A percentile compares a stretch with the other conserved stretches of the same genome.
Conservation (phyloP, 2,113 vertebrate species). For the Periophthalmus modestus region DNA sequence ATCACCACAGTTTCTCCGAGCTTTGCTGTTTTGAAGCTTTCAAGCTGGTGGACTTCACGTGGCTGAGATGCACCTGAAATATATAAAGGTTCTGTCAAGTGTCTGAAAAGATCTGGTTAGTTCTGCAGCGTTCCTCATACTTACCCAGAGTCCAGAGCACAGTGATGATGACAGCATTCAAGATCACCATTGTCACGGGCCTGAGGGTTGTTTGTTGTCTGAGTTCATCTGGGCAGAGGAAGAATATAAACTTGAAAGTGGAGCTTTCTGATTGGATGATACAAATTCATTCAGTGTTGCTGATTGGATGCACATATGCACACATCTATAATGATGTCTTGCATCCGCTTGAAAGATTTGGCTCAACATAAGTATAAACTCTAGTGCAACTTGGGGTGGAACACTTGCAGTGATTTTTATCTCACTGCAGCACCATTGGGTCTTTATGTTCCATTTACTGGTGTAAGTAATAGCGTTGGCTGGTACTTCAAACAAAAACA, state of each 20-base stretch:
- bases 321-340: no score
- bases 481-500: no score
- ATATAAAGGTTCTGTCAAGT: not conserved
- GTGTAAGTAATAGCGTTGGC: no score
- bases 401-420: no score
- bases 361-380: no score
- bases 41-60: not conserved
- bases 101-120: not conserved
- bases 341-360: no score
- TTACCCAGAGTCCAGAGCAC: conserved; percentile 5
- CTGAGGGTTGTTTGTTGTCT: not conserved
- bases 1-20: not conserved
- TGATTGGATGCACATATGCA: not conserved
- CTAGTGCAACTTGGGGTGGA: no score
- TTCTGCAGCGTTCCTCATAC: not conserved
- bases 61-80: not conserved
- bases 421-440: no score
- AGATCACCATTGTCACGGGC: not conserved
- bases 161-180: not conserved
- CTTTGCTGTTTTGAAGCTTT: conserved; percentile 6
- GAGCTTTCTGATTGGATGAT: not conserved
- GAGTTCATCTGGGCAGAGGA: not conserved
- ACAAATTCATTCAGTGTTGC: not conserved
- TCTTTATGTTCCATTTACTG: no score
- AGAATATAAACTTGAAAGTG: not conserved